phyloP scores from a whole-genome alignment of 2,113 vertebrate species.

The Calyptomena viridis region DNA sequence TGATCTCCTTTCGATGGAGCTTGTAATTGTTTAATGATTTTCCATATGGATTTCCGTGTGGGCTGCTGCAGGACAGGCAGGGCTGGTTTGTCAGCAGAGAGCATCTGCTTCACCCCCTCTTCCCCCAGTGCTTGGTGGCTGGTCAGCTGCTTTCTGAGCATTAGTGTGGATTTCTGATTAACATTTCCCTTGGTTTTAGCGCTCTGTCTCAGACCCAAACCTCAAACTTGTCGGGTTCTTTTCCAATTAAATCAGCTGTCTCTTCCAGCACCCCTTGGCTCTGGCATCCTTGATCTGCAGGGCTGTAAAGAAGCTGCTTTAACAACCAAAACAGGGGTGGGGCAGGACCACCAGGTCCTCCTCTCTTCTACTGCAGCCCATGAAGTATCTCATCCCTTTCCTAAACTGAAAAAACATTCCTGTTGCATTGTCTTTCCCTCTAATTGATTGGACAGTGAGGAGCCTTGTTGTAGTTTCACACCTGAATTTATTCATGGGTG shows the following conservation, averaged over 20 bases:
- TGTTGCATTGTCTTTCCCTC: background rate
- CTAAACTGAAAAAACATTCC: background rate
- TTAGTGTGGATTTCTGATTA: background rate
- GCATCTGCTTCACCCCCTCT: background rate
- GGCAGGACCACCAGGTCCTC: background rate
- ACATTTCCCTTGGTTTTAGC: background rate
- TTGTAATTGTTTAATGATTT: conserved; percentile 61
- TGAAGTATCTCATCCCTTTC: background rate
- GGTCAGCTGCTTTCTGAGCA: background rate
- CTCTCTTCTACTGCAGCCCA: background rate
- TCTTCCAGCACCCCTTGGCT: background rate
- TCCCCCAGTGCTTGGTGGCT: rapidly evolving
- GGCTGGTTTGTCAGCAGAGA: background rate
- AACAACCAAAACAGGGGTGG: background rate
- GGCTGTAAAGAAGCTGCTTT: background rate
- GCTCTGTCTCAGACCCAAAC: background rate
- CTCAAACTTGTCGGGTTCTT: background rate
- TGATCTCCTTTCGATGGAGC: background rate
- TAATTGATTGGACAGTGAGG: background rate
- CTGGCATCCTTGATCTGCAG: background rate
- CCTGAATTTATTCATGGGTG: conserved; percentile 15
- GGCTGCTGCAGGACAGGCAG: background rate
- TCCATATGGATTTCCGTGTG: background rate
- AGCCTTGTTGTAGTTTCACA: background rate
- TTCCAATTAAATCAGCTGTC: background rate